phyloP scores from a whole-genome alignment of 2,797 vertebrate species.

The Dendrocincla tyrannina region DNA sequence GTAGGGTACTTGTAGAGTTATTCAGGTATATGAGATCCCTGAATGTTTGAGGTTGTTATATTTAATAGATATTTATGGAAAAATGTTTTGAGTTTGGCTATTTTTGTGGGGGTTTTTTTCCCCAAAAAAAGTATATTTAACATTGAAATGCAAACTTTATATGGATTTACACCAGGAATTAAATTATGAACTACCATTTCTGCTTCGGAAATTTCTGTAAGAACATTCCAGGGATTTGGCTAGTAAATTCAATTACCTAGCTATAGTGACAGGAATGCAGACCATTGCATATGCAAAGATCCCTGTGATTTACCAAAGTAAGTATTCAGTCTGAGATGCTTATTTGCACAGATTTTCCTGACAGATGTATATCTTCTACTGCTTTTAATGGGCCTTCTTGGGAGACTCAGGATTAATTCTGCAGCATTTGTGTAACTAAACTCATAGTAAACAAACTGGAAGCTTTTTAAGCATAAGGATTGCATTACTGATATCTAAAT shows the following conservation, averaged over 20 bases:
- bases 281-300: not conserved
- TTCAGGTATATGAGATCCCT: not conserved
- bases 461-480: not conserved
- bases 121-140: not conserved
- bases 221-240: not conserved
- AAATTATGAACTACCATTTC: not conserved
- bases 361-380: not conserved
- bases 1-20: not conserved
- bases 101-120: not conserved
- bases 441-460: not conserved
- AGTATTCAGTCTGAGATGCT: not conserved
- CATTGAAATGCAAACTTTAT: not conserved
- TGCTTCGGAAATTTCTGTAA: not conserved
- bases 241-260: conserved; percentile 26
- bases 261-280: not conserved
- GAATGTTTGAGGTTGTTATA: not conserved
- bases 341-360: not conserved
- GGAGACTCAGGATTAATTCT: not conserved
- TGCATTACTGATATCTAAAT: not conserved
- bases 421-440: not conserved
- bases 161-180: not conserved
- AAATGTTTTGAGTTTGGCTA: not conserved
- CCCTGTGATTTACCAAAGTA: not conserved
- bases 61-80: not conserved
- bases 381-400: not conserved